Evolutionary conservation across 2,888 invertebrate genomes (phyloP), one percentile per base, ranked within the genome.

Genomic region (Acleris sparsana): DNA sequence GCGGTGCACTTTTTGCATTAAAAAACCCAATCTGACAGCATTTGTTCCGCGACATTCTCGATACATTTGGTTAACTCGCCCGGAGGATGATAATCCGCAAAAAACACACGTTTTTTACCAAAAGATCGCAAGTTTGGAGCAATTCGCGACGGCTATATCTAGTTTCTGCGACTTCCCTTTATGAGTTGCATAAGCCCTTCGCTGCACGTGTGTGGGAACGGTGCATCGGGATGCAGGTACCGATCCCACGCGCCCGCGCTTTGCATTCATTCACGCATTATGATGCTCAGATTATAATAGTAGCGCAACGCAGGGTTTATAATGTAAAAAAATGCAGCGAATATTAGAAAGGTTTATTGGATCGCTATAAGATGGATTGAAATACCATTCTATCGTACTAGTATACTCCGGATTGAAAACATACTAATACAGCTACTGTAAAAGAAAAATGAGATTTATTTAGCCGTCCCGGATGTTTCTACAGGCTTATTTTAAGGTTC

Each of bases 131-230:
- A 70, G 64, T 68, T 72, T 68, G 72, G 70, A 68, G 62, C 56
- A 73, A 68, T 71, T 69, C 71, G 58, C 65, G 63, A 63, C 33
- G 39, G 55, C 63, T 61, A 52, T 61, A 57, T 51, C 67, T 73
- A 67, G 67, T 73, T 78, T 79, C 80, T 80, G 72, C 75, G 75
- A 76, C 69, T 77, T 83, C 82, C 86, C 88, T 80, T 82, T 77
- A 46, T 46, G n/a, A n/a, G 6, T 6, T 46, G 46, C 46, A 16
- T 17, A 46, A 46, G 16, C 46, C 46, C 17, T 46, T 46, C n/a
- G 16, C n/a, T 46, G 46, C 46, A 46, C 46, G 46, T 46, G 46
- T 46, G 17, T 46, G 46, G n/a, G 46, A n/a, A 46, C 16, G 17
- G 16, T n/a, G 46, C 46, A 67, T 61, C 70, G 71, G 48, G 48